Evolutionary conservation across 2,888 invertebrate genomes (phyloP).

Genomic region (Augiades crinisus): DNA sequence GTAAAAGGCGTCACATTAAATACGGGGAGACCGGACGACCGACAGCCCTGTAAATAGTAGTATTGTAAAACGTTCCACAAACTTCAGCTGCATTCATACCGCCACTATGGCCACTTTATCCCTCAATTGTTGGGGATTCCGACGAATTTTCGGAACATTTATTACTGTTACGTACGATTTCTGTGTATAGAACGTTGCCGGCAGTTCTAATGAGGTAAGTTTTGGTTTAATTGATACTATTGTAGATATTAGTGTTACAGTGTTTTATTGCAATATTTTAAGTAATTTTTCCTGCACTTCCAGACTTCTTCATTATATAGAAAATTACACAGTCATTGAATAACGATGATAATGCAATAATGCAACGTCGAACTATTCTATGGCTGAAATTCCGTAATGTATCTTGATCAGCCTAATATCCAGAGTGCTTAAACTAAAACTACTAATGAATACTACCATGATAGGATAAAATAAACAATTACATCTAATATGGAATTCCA

Average conservation of each 20-base stretch:
- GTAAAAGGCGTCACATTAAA: neutral
- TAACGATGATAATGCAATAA: too few species aligned
- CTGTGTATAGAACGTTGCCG: neutral
- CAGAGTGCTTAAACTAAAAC: too few species aligned
- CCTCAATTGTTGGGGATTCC: conserved; percentile 17
- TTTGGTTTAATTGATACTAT: neutral
- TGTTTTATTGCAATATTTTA: neutral
- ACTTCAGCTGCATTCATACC: conserved; percentile 7
- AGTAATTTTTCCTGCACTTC: too few species aligned
- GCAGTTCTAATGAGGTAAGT: neutral
- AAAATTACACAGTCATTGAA: too few species aligned
- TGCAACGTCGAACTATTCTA: too few species aligned
- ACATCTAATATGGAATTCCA: too few species aligned
- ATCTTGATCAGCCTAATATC: too few species aligned
- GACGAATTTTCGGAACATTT: conserved; percentile 10
- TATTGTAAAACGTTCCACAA: conserved; percentile 17
- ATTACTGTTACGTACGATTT: conserved; percentile 2
- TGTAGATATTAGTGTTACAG: neutral
- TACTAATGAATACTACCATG: too few species aligned
- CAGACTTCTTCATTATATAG: too few species aligned
- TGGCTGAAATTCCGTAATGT: too few species aligned
- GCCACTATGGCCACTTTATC: conserved; percentile 12
- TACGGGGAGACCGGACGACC: conserved; percentile 10
- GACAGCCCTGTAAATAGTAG: conserved; percentile 21
- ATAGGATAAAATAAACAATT: too few species aligned